Evolutionary conservation across 2,113 vertebrate species (phyloP).

Genomic region (Pandion haliaetus): DNA sequence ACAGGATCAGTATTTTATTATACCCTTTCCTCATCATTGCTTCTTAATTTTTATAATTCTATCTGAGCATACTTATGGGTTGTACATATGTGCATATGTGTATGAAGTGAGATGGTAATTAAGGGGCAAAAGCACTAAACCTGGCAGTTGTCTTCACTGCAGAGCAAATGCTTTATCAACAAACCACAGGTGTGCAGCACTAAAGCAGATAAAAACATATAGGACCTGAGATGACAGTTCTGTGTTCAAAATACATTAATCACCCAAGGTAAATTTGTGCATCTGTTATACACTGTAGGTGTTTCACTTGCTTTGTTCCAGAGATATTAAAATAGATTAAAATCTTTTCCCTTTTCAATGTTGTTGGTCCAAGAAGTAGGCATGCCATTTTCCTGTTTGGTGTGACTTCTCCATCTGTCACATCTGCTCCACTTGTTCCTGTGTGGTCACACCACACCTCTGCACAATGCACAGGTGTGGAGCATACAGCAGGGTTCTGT

Average conservation of each 20-base stretch:
- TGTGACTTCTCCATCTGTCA: background rate
- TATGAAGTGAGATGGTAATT: background rate
- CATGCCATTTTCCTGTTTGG: background rate
- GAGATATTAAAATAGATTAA: background rate
- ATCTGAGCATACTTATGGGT: background rate
- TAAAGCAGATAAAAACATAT: constrained; percentile 26
- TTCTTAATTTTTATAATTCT: background rate
- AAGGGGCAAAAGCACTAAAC: background rate
- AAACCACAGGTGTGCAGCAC: background rate
- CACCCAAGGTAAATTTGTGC: background rate
- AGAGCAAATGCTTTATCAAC: constrained; percentile 16
- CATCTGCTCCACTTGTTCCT: background rate
- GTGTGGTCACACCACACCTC: background rate
- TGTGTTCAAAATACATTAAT: constrained; percentile 23
- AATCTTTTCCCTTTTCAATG: background rate
- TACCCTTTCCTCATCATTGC: background rate
- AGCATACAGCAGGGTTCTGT: background rate
- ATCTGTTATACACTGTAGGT: constrained; percentile 30
- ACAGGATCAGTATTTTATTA: background rate
- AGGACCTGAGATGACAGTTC: constrained; percentile 20
- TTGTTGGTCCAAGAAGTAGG: background rate
- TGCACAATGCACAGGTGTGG: background rate
- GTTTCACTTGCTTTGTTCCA: background rate
- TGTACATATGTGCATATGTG: background rate
- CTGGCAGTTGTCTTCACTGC: background rate